Percentiles rank a stretch among this genome's conserved stretches.
Conservation (phyloP, 1,140 invertebrate genomes). For the Holotrichia oblita region DNA sequence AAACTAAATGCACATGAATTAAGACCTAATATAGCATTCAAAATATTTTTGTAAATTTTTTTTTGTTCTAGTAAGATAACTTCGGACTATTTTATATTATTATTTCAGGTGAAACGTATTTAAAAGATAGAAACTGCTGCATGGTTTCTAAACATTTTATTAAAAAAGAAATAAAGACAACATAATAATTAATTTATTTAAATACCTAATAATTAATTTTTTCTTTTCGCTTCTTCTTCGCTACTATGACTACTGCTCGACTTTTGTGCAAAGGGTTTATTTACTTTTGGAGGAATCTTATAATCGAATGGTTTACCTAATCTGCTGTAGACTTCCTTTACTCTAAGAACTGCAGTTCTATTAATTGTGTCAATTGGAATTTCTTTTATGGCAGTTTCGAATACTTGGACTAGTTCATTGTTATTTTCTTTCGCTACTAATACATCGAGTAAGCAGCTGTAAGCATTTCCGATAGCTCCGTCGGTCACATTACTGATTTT, state of each 20-base stretch:
- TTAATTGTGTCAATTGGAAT: conserved; percentile 68
- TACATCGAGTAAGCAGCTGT: conserved; percentile 67
- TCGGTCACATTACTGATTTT: conserved; percentile 64
- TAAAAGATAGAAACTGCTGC: too few relatives aligned
- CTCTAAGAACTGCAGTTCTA: conserved; percentile 64
- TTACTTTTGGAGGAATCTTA: conserved; percentile 60
- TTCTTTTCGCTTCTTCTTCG: conserved; percentile 54
- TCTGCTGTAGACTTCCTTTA: conserved; percentile 65
- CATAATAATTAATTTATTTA: conserved; percentile 20
- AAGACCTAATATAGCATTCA: too few relatives aligned
- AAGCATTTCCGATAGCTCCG: conserved; percentile 69
- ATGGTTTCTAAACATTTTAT: not conserved
- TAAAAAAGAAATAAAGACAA: conserved; percentile 10
- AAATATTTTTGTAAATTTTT: too few relatives aligned
- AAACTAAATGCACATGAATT: too few relatives aligned
- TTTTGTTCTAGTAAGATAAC: too few relatives aligned
- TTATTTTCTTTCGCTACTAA: conserved; percentile 64
- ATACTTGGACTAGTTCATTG: conserved; percentile 64
- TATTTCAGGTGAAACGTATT: too few relatives aligned
- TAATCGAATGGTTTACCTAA: conserved; percentile 64
- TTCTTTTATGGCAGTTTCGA: conserved; percentile 64
- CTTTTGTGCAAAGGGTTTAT: conserved; percentile 8
- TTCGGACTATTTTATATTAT: too few relatives aligned
- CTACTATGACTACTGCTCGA: conserved; percentile 60
- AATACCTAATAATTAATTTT: conserved; percentile 40